Percentiles rank a stretch among this genome's conserved stretches.
These are phyloP conservation scores for Hapalemur alaotrensis DNA, from an alignment of 2,797 vertebrate species.

Conservation along the genomic window DNA sequence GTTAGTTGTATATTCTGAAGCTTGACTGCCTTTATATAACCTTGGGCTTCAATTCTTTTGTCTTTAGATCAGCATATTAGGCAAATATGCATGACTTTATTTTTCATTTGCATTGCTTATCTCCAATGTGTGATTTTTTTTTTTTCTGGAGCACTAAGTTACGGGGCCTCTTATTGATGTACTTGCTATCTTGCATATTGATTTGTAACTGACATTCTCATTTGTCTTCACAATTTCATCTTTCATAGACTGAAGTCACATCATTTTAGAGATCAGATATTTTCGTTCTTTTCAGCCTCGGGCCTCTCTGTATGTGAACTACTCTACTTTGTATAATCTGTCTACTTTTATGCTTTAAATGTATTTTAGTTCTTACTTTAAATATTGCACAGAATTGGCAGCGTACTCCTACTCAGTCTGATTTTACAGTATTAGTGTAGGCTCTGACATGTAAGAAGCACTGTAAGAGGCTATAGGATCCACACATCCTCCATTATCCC, in stretches of 20 bases:
- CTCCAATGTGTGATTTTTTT: conserved; percentile 5
- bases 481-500: neutral
- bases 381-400: neutral
- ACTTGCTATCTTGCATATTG: conserved; percentile 49
- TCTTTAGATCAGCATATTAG: conserved; percentile 44
- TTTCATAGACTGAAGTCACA: conserved; percentile 22
- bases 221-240: conserved; percentile 62
- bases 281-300: conserved; percentile 27
- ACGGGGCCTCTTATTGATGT: conserved; percentile 22
- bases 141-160: conserved; percentile 10
- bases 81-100: conserved; percentile 26
- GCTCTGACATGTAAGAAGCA: neutral
- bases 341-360: conserved; percentile 55
- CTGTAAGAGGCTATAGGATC: neutral
- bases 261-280: conserved; percentile 53
- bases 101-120: conserved; percentile 57
- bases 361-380: conserved; percentile 40
- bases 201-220: conserved; percentile 57
- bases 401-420: neutral
- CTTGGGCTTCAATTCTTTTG: neutral
- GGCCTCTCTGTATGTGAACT: conserved; percentile 35
- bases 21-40: neutral
- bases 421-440: neutral
- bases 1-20: neutral
- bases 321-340: conserved; percentile 40